These are phyloP conservation scores for Brachyhypopomus gauderio DNA, from an alignment of 2,113 vertebrate genomes.

Conservation along the genomic window DNA sequence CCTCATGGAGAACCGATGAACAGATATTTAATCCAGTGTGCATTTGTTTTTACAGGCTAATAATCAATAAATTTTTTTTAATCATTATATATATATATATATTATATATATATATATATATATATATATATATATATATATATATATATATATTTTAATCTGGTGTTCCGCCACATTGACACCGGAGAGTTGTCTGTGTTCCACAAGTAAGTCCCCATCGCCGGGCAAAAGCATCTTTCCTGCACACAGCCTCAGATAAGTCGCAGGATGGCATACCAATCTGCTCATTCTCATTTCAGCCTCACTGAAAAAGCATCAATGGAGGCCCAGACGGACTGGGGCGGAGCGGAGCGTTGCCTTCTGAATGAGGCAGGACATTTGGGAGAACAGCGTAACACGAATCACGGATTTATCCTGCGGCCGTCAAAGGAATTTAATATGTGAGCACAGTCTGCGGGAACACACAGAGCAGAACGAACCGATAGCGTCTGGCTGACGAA, in stretches of 20 bases:
- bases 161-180: neutral
- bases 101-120: too few relatives aligned
- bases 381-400: constrained; percentile 12
- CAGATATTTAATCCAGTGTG: neutral
- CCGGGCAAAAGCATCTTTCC: neutral
- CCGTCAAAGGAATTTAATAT: neutral
- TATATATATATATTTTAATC: constrained; percentile 5
- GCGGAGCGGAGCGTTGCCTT: neutral
- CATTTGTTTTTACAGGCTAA: neutral
- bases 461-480: neutral
- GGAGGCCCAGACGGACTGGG: neutral
- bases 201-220: constrained; percentile 1
- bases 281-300: neutral
- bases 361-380: constrained; percentile 13
- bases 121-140: too few relatives aligned
- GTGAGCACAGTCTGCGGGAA: neutral
- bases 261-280: neutral
- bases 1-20: neutral
- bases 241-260: neutral
- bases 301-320: constrained; percentile 11
- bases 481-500: neutral
- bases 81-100: too few relatives aligned
- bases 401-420: neutral
- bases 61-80: neutral
- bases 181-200: neutral